Evolutionary conservation across 92 coral and sea anemone genomes (phyloP), one percentile per base, ranked within the genome.

Genomic region (Epizoanthus scotinus): DNA sequence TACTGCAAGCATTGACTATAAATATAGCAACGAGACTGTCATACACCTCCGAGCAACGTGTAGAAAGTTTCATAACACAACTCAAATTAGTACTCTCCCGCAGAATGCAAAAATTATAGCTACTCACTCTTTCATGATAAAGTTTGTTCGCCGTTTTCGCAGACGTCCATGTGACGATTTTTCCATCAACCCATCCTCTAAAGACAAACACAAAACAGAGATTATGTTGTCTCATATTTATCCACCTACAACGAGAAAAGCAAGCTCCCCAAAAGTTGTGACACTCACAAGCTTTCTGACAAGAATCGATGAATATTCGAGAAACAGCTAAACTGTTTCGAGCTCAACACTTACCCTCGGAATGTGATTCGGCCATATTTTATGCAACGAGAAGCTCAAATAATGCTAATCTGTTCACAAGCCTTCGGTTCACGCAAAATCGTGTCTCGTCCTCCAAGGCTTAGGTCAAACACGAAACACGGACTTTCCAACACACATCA

Each of bases 81-180:
- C 65, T 19, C 26, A 25, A 68, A n/a, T 19, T 36, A 34, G 21
- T 5, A 8, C 52, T 47, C 52, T 47, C 14, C 52, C 14, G 17
- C 14, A 9, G 52, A 47, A 10, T 10, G 52, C 52, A 47, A 47
- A 34, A 47, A 44, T 2, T n/a, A 0, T 7, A 44, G 40, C 6
- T 3, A 84, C 99, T 83, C 84, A 95, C 99, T 95, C 98, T 87
- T 95, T 95, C 83, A 95, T 85, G 28, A 87, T 63, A 61, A 93
- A 84, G 54, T 91, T 90, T 27, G 91, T 88, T 78, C 91, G 91
- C 36, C 99, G 77, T 82, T 95, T 95, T 17, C 98, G 82, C 19
- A 95, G 87, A n/a, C 99, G 88, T 26, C 99, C 99, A 69, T 94
- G 98, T 54, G 95, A 93, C 9, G 98, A 93, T 84, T 95, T 95